phyloP scores from a whole-genome alignment of 2,888 invertebrate species.

The Girardia tigrina region DNA sequence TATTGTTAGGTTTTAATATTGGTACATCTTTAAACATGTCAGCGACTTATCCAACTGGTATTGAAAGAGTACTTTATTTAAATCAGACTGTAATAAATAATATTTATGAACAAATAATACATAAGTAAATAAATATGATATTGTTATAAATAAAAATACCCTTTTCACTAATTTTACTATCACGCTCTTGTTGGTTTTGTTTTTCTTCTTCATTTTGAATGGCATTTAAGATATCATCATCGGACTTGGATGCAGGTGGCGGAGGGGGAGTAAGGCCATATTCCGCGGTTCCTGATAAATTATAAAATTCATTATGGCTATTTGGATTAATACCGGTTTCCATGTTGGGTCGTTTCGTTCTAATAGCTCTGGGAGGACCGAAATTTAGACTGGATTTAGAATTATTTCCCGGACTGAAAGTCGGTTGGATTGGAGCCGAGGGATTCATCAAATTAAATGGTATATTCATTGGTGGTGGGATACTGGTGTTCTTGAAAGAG shows the following conservation, averaged over 20 bases:
- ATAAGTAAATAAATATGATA: too few relatives aligned
- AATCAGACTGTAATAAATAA: too few relatives aligned
- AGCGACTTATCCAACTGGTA: too few relatives aligned
- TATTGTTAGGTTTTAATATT: too few relatives aligned
- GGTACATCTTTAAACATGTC: too few relatives aligned
- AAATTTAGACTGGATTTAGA: background rate
- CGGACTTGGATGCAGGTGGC: background rate
- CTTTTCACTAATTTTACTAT: background rate
- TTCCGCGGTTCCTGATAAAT: background rate
- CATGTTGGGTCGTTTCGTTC: constrained; percentile 17
- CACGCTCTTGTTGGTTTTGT: background rate
- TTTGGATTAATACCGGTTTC: background rate
- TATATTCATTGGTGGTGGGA: background rate
- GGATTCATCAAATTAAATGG: constrained; percentile 13
- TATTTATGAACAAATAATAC: too few relatives aligned
- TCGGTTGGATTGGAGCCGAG: background rate
- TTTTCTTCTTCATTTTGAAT: background rate
- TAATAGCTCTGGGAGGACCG: constrained; percentile 30
- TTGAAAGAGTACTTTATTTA: too few relatives aligned
- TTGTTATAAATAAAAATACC: too few relatives aligned
- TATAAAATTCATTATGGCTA: background rate
- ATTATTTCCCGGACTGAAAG: background rate
- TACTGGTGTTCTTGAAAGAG: background rate
- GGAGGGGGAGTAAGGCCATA: background rate
- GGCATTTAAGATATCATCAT: background rate